phyloP scores from a whole-genome alignment of 2,888 invertebrate genomes.

The Lamproptera curius region DNA sequence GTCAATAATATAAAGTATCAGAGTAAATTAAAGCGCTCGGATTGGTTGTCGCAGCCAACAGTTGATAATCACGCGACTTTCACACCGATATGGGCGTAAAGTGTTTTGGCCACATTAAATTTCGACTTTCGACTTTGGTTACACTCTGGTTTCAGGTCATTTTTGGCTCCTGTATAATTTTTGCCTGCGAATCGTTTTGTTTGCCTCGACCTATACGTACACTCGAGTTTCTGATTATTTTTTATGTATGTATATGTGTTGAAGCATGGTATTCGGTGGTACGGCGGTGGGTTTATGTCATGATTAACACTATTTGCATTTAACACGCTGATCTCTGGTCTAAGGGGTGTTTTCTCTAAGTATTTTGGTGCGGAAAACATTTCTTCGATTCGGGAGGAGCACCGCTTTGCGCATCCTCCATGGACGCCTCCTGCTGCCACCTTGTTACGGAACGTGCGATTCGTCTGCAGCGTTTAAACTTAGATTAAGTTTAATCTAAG shows the following conservation, averaged over 20 bases:
- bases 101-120: no score
- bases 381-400: constrained; percentile 41
- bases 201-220: neutral
- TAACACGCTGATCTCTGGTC: constrained; percentile 50
- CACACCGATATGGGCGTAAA: no score
- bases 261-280: constrained; percentile 58
- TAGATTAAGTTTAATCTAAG: neutral
- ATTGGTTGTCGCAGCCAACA: no score
- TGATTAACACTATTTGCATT: constrained; percentile 56
- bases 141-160: no score
- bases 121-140: no score
- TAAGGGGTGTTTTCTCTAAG: constrained; percentile 34
- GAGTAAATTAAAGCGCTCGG: no score
- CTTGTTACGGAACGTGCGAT: constrained; percentile 6
- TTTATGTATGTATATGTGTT: constrained; percentile 36
- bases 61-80: no score
- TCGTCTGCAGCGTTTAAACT: neutral
- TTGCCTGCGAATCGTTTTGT: constrained; percentile 9
- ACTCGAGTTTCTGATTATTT: neutral
- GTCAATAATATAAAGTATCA: no score
- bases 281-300: constrained; percentile 74
- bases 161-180: neutral
- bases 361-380: constrained; percentile 14
- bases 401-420: constrained; percentile 37
- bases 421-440: constrained; percentile 27